Evolutionary conservation across 2,113 vertebrate genomes (phyloP).

Genomic region (Hucho hucho): DNA sequence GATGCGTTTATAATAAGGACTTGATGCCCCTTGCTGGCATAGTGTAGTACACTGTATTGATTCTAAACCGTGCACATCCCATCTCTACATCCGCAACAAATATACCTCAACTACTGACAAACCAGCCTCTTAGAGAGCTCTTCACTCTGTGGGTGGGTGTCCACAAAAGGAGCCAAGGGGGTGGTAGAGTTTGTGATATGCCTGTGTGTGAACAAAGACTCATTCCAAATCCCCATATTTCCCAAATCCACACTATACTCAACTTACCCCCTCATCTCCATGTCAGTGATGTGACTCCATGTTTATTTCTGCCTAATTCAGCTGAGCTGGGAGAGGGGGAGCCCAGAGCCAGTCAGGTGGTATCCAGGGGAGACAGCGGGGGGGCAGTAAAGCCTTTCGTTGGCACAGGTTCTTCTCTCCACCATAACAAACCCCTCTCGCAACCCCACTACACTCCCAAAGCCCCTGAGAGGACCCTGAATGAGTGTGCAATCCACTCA

Average conservation of each 20-base stretch:
- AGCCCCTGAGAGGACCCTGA: conserved; percentile 11
- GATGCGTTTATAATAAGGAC: too few species aligned
- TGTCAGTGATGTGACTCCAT: conserved; percentile 22
- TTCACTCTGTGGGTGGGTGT: too few species aligned
- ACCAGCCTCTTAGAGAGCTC: background rate
- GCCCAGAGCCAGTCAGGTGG: conserved; percentile 15
- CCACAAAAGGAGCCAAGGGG: too few species aligned
- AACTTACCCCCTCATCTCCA: background rate
- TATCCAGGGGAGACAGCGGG: conserved; percentile 30
- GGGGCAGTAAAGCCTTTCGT: conserved; percentile 20
- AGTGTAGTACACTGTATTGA: too few species aligned
- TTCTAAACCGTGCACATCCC: too few species aligned
- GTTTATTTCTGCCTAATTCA: conserved; percentile 33
- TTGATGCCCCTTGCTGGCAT: too few species aligned
- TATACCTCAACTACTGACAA: background rate
- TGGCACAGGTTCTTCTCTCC: conserved; percentile 18
- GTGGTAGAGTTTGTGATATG: too few species aligned
- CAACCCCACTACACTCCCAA: conserved; percentile 12
- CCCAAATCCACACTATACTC: too few species aligned
- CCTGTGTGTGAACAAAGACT: too few species aligned
- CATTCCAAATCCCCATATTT: too few species aligned
- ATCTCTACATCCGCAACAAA: too few species aligned
- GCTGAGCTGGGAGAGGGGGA: conserved; percentile 1
- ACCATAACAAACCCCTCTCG: background rate
- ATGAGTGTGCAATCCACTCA: conserved; percentile 1